Conservation (phyloP, 2,113 vertebrate genomes). For the Psilopsiagon aymara region DNA sequence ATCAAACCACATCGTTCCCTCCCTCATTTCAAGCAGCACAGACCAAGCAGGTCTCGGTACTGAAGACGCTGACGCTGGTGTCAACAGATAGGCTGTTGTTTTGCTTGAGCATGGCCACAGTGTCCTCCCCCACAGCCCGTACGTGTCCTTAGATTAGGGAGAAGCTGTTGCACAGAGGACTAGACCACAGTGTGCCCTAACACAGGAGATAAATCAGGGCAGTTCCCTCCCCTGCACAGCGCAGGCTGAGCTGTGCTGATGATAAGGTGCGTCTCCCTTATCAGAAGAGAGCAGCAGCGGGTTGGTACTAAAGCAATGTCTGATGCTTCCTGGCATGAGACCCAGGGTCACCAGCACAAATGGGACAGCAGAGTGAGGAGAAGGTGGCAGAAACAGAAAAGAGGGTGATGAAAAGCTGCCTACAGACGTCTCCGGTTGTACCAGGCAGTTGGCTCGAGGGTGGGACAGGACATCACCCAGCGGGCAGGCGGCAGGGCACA, state of each 20-base stretch:
- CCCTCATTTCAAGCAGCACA: neutral
- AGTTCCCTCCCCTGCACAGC: neutral
- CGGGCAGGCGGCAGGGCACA: neutral
- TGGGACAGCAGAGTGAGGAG: neutral
- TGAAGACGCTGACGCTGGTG: neutral
- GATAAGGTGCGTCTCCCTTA: neutral
- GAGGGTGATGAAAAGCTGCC: neutral
- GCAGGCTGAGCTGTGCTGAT: neutral
- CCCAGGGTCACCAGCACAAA: neutral
- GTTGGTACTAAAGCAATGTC: neutral
- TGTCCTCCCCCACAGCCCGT: fast-evolving
- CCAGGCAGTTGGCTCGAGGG: neutral
- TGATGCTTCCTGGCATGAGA: neutral
- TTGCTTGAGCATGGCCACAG: neutral
- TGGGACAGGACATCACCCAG: neutral
- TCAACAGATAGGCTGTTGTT: neutral
- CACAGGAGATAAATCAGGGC: neutral
- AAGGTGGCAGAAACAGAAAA: neutral
- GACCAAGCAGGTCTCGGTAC: neutral
- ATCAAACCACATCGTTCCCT: neutral
- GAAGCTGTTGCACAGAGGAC: neutral
- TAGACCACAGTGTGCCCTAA: neutral
- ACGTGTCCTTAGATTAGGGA: neutral
- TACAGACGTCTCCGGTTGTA: neutral
- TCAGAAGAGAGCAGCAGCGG: fast-evolving